A percentile compares a stretch with the other conserved stretches of the same genome.
phyloP scores from a whole-genome alignment of 2,888 invertebrate genomes.

The Tiliacea citrago region DNA sequence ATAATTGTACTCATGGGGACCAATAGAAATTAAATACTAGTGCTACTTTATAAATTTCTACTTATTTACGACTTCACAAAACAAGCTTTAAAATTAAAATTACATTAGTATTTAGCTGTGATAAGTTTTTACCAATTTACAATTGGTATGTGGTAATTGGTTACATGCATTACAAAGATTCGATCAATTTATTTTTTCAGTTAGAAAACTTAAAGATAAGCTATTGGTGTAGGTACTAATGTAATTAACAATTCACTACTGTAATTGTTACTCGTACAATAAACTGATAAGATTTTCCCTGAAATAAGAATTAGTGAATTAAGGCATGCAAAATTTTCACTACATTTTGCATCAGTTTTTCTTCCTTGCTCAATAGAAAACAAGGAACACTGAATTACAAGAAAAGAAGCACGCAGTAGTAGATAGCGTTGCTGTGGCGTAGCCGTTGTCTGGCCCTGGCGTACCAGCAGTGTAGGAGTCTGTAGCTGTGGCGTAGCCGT shows the following conservation, averaged over 20 bases:
- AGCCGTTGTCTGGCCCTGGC: not conserved
- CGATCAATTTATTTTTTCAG: slow-evolving; percentile 47
- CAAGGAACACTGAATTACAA: not conserved
- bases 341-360: not conserved
- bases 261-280: slow-evolving; percentile 25
- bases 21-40: slow-evolving; percentile 39
- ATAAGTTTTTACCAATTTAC: slow-evolving; percentile 50
- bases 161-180: slow-evolving; percentile 50
- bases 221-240: slow-evolving; percentile 12
- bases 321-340: not conserved
- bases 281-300: no score
- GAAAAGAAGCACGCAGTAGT: not conserved
- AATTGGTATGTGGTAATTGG: slow-evolving; percentile 47
- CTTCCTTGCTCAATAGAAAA: not conserved
- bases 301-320: no score
- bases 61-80: slow-evolving; percentile 46
- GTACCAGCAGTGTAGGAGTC: not conserved
- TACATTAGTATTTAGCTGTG: slow-evolving; percentile 47
- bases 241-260: slow-evolving; percentile 37
- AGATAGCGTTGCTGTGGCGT: not conserved
- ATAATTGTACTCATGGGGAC: slow-evolving; percentile 28
- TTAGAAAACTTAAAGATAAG: slow-evolving; percentile 23
- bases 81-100: slow-evolving; percentile 50
- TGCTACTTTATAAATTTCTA: no score
- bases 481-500: not conserved